These are phyloP conservation scores for Caenorhabditis latens DNA, from an alignment of 1,140 invertebrate genomes.

Conservation along the genomic window DNA sequence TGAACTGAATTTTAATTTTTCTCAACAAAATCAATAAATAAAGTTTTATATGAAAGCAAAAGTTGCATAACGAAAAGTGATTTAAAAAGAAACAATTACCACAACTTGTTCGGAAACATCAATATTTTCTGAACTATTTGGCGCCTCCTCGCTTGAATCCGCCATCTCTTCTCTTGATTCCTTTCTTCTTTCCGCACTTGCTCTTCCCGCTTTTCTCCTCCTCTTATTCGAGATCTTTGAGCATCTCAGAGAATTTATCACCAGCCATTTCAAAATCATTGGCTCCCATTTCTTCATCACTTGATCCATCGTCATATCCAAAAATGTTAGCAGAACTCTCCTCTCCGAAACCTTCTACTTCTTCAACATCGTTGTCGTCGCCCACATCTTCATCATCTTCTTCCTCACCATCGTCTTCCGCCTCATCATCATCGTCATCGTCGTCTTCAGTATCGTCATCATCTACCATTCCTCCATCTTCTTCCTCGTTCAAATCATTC, in stretches of 20 bases:
- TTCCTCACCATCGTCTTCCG: neutral
- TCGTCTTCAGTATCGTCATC: slow-evolving; percentile 56
- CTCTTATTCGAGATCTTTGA: slow-evolving; percentile 20
- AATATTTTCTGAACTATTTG: slow-evolving; percentile 43
- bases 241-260: slow-evolving; percentile 31
- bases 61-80: too few relatives aligned
- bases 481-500: slow-evolving; percentile 67
- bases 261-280: slow-evolving; percentile 45
- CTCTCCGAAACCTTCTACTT: slow-evolving; percentile 7
- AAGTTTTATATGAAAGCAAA: too few relatives aligned
- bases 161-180: slow-evolving; percentile 14
- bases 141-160: slow-evolving; percentile 22
- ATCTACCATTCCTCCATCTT: slow-evolving; percentile 55
- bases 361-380: slow-evolving; percentile 6
- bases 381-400: slow-evolving; percentile 1
- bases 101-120: neutral
- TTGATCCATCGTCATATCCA: slow-evolving; percentile 6
- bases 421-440: slow-evolving; percentile 29
- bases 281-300: slow-evolving; percentile 21
- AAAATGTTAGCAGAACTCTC: slow-evolving; percentile 32
- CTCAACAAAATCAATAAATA: too few relatives aligned
- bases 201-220: neutral
- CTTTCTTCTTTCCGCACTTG: neutral
- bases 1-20: too few relatives aligned
- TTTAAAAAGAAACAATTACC: too few relatives aligned